Percentiles rank a stretch among this genome's conserved stretches.
phyloP scores from a whole-genome alignment of 2,888 invertebrate genomes.

The Campoletis raptor region DNA sequence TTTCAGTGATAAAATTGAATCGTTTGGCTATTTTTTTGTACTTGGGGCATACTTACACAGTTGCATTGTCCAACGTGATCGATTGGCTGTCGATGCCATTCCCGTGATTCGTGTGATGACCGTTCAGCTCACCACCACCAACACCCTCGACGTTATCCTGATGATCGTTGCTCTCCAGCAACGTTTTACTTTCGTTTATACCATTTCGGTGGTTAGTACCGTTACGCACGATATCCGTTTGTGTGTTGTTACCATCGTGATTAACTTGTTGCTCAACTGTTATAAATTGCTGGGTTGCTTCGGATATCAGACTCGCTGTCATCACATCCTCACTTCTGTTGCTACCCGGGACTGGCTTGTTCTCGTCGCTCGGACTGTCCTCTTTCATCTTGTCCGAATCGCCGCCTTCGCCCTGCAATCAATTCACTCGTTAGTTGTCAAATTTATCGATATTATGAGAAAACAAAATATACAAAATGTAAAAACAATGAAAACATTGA shows the following conservation, averaged over 20 bases:
- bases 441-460: neutral
- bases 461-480: neutral
- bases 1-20: slow-evolving; percentile 47
- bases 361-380: slow-evolving; percentile 82
- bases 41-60: slow-evolving; percentile 82
- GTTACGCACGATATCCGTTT: slow-evolving; percentile 78
- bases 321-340: slow-evolving; percentile 82
- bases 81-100: slow-evolving; percentile 83
- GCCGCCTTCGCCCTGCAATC: slow-evolving; percentile 79
- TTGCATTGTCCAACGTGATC: slow-evolving; percentile 83
- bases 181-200: slow-evolving; percentile 79
- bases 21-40: slow-evolving; percentile 60
- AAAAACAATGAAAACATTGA: neutral
- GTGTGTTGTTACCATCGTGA: slow-evolving; percentile 76
- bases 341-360: slow-evolving; percentile 76
- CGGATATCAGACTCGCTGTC: slow-evolving; percentile 83
- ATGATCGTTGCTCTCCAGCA: slow-evolving; percentile 79
- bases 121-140: slow-evolving; percentile 81
- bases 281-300: slow-evolving; percentile 83
- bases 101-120: slow-evolving; percentile 83
- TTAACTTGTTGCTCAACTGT: slow-evolving; percentile 80
- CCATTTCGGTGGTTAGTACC: slow-evolving; percentile 80
- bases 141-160: slow-evolving; percentile 80
- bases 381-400: slow-evolving; percentile 83
- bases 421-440: neutral